Conservation (phyloP, 2,113 vertebrate genomes). For the Pycnonotus jocosus region DNA sequence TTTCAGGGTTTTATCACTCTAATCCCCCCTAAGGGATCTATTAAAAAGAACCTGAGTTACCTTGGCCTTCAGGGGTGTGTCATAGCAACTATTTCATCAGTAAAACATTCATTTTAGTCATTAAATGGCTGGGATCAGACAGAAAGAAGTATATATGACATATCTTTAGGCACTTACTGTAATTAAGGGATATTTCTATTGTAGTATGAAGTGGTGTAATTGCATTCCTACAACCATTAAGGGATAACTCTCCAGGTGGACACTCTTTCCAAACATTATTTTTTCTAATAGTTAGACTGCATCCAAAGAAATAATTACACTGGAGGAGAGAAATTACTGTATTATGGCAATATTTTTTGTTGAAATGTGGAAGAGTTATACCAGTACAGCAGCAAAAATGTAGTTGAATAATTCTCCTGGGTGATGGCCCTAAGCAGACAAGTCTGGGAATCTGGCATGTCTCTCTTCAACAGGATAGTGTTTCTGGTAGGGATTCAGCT, state of each 20-base stretch:
- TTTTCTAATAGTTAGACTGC: background rate
- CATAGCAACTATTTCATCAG: background rate
- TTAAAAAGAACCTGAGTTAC: background rate
- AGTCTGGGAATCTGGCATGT: background rate
- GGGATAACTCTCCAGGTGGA: background rate
- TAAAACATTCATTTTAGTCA: background rate
- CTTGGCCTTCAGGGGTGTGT: fast-evolving
- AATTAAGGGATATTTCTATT: background rate
- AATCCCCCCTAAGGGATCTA: background rate
- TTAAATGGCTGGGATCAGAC: background rate
- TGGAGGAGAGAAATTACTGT: background rate
- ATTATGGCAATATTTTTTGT: background rate
- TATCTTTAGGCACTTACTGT: background rate
- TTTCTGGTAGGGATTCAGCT: background rate
- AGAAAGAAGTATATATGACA: background rate
- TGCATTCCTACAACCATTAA: background rate
- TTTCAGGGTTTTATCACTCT: background rate
- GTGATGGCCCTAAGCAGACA: background rate
- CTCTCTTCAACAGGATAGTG: background rate
- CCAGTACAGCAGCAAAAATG: background rate
- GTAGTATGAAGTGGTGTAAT: background rate
- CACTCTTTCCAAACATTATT: background rate
- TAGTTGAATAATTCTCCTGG: background rate
- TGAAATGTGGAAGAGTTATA: background rate
- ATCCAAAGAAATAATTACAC: background rate